Conservation (phyloP, 2,113 vertebrate genomes). For the Labrus mixtus region DNA sequence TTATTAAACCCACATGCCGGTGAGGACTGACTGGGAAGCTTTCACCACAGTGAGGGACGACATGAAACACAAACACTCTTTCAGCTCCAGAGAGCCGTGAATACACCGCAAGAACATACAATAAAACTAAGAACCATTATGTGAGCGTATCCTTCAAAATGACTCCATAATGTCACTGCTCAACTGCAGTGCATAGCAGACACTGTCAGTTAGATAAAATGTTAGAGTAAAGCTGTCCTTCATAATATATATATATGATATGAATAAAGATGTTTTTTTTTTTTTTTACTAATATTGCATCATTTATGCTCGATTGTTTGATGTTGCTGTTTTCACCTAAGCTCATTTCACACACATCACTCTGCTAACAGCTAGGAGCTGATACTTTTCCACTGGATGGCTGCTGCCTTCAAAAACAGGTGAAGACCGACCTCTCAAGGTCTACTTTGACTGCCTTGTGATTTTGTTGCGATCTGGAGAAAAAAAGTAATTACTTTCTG, state of each 20-base stretch:
- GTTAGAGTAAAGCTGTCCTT: not conserved
- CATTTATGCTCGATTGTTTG: not conserved
- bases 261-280: not conserved
- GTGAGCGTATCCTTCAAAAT: conserved; percentile 16
- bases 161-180: not conserved
- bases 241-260: too few species aligned
- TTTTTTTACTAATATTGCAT: not conserved
- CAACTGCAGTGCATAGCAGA: not conserved
- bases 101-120: conserved; percentile 1
- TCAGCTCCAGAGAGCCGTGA: conserved; percentile 5
- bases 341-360: not conserved
- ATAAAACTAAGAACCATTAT: not conserved
- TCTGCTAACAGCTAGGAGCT: not conserved
- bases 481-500: conserved; percentile 48
- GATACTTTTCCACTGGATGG: not conserved
- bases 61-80: conserved; percentile 1
- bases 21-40: not conserved
- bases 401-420: conserved; percentile 27
- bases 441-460: conserved; percentile 20
- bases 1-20: conserved; percentile 6
- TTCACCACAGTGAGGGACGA: not conserved
- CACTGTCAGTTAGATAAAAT: not conserved
- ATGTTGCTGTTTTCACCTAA: not conserved
- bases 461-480: conserved; percentile 33
- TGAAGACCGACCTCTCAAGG: conserved; percentile 21